A percentile compares a stretch with the other conserved stretches of the same genome.
phyloP scores from a whole-genome alignment of 2,888 invertebrate genomes.

The Loripinus fragilis region DNA sequence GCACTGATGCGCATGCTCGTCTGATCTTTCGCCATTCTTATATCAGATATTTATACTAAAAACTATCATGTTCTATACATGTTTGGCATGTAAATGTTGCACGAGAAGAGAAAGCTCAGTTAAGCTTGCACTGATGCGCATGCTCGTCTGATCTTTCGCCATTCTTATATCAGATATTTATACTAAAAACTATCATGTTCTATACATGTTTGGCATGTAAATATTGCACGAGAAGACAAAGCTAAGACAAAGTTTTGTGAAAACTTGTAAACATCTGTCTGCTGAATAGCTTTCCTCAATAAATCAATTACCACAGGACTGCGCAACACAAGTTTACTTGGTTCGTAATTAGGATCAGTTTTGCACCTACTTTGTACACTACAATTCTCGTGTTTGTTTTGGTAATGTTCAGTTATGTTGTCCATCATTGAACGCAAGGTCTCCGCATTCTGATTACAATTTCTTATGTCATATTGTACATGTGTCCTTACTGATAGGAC shows the following conservation, averaged over 20 bases:
- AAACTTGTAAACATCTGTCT: background rate
- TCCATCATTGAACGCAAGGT: background rate
- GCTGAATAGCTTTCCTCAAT: background rate
- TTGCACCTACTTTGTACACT: slow-evolving; percentile 3
- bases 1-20: no score
- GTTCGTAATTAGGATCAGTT: slow-evolving; percentile 29
- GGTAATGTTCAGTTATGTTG: slow-evolving; percentile 1
- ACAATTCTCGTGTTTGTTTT: slow-evolving; percentile 27
- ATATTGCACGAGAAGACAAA: no score
- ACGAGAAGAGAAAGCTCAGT: no score
- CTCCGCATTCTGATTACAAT: background rate
- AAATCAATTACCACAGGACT: slow-evolving; percentile 12
- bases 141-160: no score
- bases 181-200: no score
- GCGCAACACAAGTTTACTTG: slow-evolving; percentile 15
- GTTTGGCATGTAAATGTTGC: no score
- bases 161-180: no score
- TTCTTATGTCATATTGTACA: slow-evolving; percentile 9
- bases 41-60: no score
- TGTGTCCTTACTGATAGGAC: slow-evolving; percentile 16
- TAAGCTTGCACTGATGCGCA: no score
- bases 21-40: no score
- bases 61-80: no score
- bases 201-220: no score
- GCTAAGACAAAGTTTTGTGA: background rate